Evolutionary conservation across 64 coral and sea anemone genomes (phyloP), one percentile per base, ranked within the genome.

Genomic region (Hydrozoanthus tunicans): DNA sequence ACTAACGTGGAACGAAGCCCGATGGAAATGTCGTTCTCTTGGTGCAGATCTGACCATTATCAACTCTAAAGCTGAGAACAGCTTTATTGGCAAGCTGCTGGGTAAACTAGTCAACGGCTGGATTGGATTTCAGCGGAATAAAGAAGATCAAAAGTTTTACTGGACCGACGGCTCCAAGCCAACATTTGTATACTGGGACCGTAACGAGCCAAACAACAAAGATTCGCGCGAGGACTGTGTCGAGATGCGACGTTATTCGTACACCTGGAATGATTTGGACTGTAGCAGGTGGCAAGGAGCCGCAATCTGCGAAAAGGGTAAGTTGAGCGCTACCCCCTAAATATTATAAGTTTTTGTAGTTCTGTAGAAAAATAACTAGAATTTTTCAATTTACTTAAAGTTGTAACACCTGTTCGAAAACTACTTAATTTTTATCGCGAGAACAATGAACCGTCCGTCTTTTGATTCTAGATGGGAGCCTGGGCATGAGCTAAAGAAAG

Each of bases 251-350:
- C 67, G 5, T 17, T 14, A 7, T 1, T 15, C 20, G 23, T 73
- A 57, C 51, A n/a, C 58, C 51, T 86, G 83, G 83, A 86, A 74
- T 74, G 68, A 86, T 12, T 54, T 74, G 23, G 13, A 4, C 5
- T 86, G 83, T 26, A 59, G 5, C 0, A 9, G 9, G 4, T 4
- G 15, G 3, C 72, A 11, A 60, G 24, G 14, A 26, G 81, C 51
- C 2, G 70, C 56, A 17, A 17, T 86, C 11, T 86, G 83, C 3
- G 53, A 86, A 14, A 86, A 86, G 73, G 83, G 83, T 86, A 59
- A 11, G 5, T 71, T 71, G 26, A 66, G 17, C 4, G 64, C 10
- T 66, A 11, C 32, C 32, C 32, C 32, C 32, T 43, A 43, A 20
- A 43, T 43, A 43, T 43, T 0, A 43, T 43, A 43, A 43, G 32